Evolutionary conservation across 2,888 invertebrate species (phyloP).

Genomic region (Diabrotica balteata): DNA sequence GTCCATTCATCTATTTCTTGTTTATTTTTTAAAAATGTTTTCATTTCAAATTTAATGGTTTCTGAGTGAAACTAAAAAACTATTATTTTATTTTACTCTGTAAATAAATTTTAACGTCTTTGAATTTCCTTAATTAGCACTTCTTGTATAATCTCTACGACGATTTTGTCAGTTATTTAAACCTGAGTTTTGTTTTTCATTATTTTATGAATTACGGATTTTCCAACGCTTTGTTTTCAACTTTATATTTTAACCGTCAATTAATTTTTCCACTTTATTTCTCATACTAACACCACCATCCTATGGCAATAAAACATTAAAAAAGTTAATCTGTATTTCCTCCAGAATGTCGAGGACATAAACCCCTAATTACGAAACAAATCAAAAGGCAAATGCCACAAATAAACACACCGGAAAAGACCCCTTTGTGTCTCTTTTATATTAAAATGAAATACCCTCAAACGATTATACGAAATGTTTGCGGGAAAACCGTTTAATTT

Average conservation of each 20-base stretch:
- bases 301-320: too few species aligned
- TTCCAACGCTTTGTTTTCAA: not conserved
- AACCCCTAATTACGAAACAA: not conserved
- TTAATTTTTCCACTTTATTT: not conserved
- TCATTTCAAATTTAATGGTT: too few species aligned
- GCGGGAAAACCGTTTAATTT: slow-evolving; percentile 18
- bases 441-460: slow-evolving; percentile 4
- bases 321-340: too few species aligned
- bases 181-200: not conserved
- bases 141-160: not conserved
- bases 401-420: not conserved
- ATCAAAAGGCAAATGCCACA: not conserved
- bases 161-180: not conserved
- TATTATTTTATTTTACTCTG: too few species aligned
- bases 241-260: not conserved
- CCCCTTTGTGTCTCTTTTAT: not conserved
- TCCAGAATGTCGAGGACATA: not conserved
- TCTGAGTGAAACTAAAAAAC: too few species aligned
- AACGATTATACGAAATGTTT: slow-evolving; percentile 11
- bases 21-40: too few species aligned
- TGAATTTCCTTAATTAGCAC: too few species aligned
- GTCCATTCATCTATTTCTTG: too few species aligned
- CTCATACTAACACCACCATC: too few species aligned
- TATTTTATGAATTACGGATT: not conserved
- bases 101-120: too few species aligned